Base-by-base conservation (phyloP, 1,140 invertebrate species). In the Zaprionus tsacasi region DNA sequence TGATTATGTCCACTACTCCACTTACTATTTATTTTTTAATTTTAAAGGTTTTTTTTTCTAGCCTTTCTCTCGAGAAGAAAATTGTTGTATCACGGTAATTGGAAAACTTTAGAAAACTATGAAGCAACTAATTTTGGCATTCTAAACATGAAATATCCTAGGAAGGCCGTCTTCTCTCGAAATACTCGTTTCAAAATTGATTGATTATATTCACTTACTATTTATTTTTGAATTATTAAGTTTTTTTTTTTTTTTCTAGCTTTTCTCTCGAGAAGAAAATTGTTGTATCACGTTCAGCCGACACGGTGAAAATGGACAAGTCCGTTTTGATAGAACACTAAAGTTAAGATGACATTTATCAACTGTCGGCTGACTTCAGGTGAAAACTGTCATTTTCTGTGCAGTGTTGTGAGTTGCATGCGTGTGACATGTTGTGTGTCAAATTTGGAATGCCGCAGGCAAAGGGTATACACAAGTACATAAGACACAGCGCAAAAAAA, bases 341-440 rank as follows among this genome's bases (percentile, higher is more conserved):
- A n/a, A 40, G 13, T 7, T 7, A 2, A 21, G 21, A 21, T 21
- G 21, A 21, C 1, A 21, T 21, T 2, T 43, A n/a, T 45, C 40
- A 15, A 6, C n/a, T 45, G 40, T 45, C 40, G 3, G 7, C 2
- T 15, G 2, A 15, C 7, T 40, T 8, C 10, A 50, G 11, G 17
- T 50, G 45, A 15, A 17, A 50, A 12, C 17, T 50, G 52, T 55
- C 52, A 54, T 40, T n/a, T 40, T 40, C 12, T 13, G 50, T 25
- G 25, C 25, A 2, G 4, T 27, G 25, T 1, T 27, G 25, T 27
- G n/a, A n/a, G n/a, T n/a, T n/a, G n/a, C n/a, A 30, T 30, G 6
- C 27, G 27, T 30, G 27, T 3, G 27, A 30, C 17, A 25, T 12
- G 17, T 12, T 5, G 45, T 8, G 45, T 21, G 11, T 12, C 7